Conservation (phyloP, 2,113 vertebrate genomes). For the Saguinus imperator region DNA sequence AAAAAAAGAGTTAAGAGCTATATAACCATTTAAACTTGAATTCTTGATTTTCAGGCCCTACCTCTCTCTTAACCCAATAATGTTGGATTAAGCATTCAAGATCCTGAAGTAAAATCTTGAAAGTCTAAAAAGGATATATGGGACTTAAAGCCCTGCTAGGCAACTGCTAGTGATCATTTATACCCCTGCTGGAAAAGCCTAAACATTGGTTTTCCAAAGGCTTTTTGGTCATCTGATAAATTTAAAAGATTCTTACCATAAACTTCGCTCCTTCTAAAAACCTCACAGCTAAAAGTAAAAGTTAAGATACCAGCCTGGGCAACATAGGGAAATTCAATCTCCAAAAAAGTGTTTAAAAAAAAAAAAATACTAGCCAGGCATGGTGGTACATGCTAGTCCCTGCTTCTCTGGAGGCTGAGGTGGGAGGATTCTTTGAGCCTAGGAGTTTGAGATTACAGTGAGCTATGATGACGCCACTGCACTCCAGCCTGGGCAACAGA, state of each 20-base stretch:
- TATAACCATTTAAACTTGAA: neutral
- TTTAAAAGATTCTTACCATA: neutral
- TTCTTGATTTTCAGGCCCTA: neutral
- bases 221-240: neutral
- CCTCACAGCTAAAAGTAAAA: neutral
- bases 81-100: neutral
- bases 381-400: neutral
- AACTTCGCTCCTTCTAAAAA: neutral
- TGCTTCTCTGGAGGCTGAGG: neutral
- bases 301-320: neutral
- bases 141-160: neutral
- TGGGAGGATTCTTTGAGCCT: neutral
- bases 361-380: neutral
- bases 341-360: neutral
- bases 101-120: neutral
- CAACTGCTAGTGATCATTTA: neutral
- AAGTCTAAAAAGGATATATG: neutral
- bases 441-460: neutral
- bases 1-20: neutral
- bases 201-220: neutral
- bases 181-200: neutral
- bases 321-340: neutral
- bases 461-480: neutral
- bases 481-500: neutral
- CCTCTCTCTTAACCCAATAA: neutral